These are phyloP conservation scores for Argynnis bischoffii DNA, from an alignment of 2,888 invertebrate species.

Conservation along the genomic window DNA sequence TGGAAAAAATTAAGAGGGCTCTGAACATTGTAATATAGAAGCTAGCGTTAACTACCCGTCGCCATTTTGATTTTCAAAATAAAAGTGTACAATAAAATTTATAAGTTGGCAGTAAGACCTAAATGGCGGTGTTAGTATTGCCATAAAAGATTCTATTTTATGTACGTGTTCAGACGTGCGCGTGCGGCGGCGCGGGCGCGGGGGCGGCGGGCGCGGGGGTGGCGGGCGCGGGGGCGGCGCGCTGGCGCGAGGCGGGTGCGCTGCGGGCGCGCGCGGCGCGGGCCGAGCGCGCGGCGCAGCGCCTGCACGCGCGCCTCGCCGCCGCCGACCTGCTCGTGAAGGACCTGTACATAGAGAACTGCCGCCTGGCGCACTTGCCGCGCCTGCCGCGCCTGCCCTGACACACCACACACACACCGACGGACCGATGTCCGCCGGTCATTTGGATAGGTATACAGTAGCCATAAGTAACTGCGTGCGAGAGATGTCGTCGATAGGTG, in stretches of 20 bases:
- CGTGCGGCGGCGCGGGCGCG: slow-evolving; percentile 77
- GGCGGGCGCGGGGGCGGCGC: slow-evolving; percentile 84
- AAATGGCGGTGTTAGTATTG: no score
- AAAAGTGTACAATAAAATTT: no score
- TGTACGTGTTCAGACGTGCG: slow-evolving; percentile 4
- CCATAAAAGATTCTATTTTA: no score
- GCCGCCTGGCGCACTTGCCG: slow-evolving; percentile 83
- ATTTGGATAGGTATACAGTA: background rate
- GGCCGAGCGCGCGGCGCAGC: slow-evolving; percentile 85
- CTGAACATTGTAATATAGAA: no score
- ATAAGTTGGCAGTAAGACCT: no score
- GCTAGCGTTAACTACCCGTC: no score
- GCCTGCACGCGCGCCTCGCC: slow-evolving; percentile 74
- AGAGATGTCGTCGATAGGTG: no score
- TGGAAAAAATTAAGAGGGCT: no score
- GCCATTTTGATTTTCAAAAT: no score
- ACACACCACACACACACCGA: slow-evolving; percentile 73
- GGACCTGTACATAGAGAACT: slow-evolving; percentile 93
- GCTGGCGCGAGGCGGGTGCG: slow-evolving; percentile 47
- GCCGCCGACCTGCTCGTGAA: slow-evolving; percentile 76
- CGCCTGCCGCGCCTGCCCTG: slow-evolving; percentile 84
- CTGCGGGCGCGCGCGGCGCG: slow-evolving; percentile 82
- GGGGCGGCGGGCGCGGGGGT: slow-evolving; percentile 77
- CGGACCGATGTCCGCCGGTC: slow-evolving; percentile 62
- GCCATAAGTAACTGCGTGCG: background rate